Evolutionary conservation across 2,797 vertebrate species (phyloP).

Genomic region (Miichthys miiuy): DNA sequence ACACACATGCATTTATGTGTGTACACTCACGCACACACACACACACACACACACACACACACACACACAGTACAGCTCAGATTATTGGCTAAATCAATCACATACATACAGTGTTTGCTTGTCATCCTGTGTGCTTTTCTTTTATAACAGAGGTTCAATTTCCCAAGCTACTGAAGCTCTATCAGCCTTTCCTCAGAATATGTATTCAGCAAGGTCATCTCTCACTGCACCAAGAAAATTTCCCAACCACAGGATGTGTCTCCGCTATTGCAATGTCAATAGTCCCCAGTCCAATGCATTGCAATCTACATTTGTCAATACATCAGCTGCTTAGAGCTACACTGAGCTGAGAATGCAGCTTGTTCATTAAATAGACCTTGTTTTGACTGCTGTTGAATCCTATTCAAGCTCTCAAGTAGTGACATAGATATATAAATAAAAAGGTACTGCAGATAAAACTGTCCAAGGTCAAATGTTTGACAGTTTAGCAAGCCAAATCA

Average conservation of each 20-base stretch:
- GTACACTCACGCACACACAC: not conserved
- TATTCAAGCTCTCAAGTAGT: not conserved
- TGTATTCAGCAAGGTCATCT: slow-evolving; percentile 76
- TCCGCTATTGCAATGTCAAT: slow-evolving; percentile 70
- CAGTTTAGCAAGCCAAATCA: not conserved
- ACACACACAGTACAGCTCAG: slow-evolving; percentile 44
- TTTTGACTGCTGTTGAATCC: slow-evolving; percentile 31
- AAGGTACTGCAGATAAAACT: not conserved
- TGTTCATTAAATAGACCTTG: slow-evolving; percentile 27
- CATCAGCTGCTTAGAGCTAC: slow-evolving; percentile 27
- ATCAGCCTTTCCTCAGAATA: slow-evolving; percentile 66
- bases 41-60: slow-evolving; percentile 4
- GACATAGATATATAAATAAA: slow-evolving; percentile 5
- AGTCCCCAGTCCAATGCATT: slow-evolving; percentile 53
- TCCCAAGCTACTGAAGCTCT: slow-evolving; percentile 72
- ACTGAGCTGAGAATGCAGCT: slow-evolving; percentile 32
- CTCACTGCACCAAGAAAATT: slow-evolving; percentile 49
- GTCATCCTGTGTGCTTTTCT: slow-evolving; percentile 68
- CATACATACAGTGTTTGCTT: slow-evolving; percentile 68
- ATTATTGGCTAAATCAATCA: slow-evolving; percentile 78
- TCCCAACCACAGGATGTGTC: slow-evolving; percentile 53
- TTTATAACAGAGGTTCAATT: slow-evolving; percentile 75
- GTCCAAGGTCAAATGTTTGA: not conserved
- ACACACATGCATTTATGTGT: slow-evolving; percentile 35
- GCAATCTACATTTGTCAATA: slow-evolving; percentile 71